These are phyloP conservation scores for Acanthosepion lycidas DNA, from an alignment of 2,888 invertebrate species.

Conservation along the genomic window DNA sequence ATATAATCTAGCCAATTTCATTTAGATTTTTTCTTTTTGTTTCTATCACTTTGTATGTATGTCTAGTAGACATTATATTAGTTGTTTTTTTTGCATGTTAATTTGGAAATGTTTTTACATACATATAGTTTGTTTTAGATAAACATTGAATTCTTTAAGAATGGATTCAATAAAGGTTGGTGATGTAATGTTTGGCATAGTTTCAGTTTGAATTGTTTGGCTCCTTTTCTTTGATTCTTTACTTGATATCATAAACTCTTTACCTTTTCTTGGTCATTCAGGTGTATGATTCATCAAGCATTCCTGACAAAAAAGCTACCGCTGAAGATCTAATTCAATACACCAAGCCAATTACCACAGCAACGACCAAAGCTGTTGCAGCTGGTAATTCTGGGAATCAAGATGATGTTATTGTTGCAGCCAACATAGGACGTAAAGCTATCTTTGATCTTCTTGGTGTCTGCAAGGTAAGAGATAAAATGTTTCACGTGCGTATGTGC, in stretches of 20 bases:
- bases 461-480: constrained; percentile 80
- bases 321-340: constrained; percentile 95
- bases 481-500: no score
- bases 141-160: no score
- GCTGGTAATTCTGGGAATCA: constrained; percentile 93
- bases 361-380: constrained; percentile 94
- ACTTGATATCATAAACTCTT: not conserved
- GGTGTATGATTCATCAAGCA: constrained; percentile 81
- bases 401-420: constrained; percentile 95
- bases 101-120: no score
- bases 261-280: constrained; percentile 69
- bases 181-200: no score
- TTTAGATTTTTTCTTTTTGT: no score
- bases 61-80: no score
- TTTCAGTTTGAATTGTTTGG: not conserved
- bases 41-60: no score
- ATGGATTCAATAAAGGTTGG: no score
- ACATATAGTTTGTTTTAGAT: no score
- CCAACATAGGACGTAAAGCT: constrained; percentile 93
- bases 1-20: no score
- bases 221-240: not conserved
- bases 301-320: constrained; percentile 79
- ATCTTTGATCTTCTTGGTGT: constrained; percentile 93
- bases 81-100: no score
- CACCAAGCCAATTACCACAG: constrained; percentile 93